These are phyloP conservation scores for Brachyistius frenatus DNA, from an alignment of 2,113 vertebrate species.

Conservation along the genomic window DNA sequence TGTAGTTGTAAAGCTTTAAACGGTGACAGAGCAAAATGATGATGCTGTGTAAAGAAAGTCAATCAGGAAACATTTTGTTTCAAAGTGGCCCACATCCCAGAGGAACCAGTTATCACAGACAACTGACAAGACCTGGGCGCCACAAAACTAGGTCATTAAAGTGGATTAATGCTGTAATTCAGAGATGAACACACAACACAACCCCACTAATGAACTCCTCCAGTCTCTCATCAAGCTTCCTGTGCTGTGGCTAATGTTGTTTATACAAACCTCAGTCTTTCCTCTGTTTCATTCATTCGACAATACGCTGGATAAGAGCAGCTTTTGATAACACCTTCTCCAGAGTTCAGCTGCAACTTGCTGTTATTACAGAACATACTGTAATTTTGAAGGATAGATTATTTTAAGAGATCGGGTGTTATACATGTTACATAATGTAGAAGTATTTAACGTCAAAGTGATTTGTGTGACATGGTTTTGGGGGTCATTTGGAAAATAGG, in stretches of 20 bases:
- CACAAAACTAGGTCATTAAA: slow-evolving; percentile 78
- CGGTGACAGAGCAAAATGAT: slow-evolving; percentile 38
- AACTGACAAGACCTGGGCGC: slow-evolving; percentile 68
- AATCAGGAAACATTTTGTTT: slow-evolving; percentile 73
- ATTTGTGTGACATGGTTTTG: not conserved
- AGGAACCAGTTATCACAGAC: slow-evolving; percentile 72
- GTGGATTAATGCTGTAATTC: slow-evolving; percentile 79
- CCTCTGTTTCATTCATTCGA: not conserved
- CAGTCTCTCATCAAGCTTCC: slow-evolving; percentile 50
- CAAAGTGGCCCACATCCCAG: slow-evolving; percentile 73
- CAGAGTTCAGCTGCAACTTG: not conserved
- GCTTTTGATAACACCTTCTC: not conserved
- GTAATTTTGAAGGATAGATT: not conserved
- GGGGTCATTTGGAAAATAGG: not conserved
- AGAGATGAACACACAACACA: slow-evolving; percentile 63
- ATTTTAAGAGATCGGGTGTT: not conserved
- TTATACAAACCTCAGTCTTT: slow-evolving; percentile 35
- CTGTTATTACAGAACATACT: not conserved
- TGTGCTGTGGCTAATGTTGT: slow-evolving; percentile 41
- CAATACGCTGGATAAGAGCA: not conserved
- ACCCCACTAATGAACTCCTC: slow-evolving; percentile 54
- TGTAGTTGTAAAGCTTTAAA: slow-evolving; percentile 29
- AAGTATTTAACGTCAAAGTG: not conserved
- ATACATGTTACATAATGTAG: not conserved
- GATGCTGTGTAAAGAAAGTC: slow-evolving; percentile 51